Evolutionary conservation across 2,113 vertebrate species (phyloP).

Genomic region (Sciurus niger): DNA sequence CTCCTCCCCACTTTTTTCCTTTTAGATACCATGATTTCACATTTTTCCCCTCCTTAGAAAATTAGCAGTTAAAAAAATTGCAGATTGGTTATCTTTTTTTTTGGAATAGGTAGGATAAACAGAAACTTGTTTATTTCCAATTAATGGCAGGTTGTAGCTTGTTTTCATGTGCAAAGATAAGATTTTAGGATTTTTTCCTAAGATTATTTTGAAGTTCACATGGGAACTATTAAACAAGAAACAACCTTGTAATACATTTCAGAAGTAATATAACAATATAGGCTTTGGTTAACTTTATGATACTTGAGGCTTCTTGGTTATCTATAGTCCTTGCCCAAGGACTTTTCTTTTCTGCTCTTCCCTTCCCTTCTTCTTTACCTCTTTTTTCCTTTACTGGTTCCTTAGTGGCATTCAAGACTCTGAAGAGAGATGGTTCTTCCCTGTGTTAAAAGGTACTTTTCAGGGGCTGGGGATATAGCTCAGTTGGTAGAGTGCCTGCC

Average conservation of each 20-base stretch:
- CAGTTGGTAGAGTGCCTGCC: no score
- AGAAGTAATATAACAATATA: neutral
- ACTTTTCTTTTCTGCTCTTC: neutral
- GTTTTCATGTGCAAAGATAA: slow-evolving; percentile 58
- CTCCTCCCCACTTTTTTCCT: neutral
- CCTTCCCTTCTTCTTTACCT: neutral
- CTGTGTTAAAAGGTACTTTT: slow-evolving; percentile 41
- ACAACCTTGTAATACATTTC: neutral
- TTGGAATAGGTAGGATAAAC: slow-evolving; percentile 56
- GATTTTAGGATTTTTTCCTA: slow-evolving; percentile 63
- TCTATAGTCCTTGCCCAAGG: neutral
- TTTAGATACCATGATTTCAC: slow-evolving; percentile 51
- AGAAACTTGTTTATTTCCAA: slow-evolving; percentile 63
- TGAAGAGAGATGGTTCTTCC: slow-evolving; percentile 49
- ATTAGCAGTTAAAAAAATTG: slow-evolving; percentile 2
- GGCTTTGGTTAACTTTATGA: neutral
- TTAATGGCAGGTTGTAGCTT: slow-evolving; percentile 29
- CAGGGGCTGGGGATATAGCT: no score
- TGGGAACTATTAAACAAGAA: slow-evolving; percentile 22
- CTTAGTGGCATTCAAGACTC: slow-evolving; percentile 33
- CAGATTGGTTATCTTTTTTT: slow-evolving; percentile 46
- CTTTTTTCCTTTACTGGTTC: neutral
- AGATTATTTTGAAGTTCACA: slow-evolving; percentile 61
- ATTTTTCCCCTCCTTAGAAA: slow-evolving; percentile 29
- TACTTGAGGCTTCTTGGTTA: neutral